Percentiles rank a stretch among this genome's conserved stretches.
phyloP scores from a whole-genome alignment of 35 echinoderm and acorn worm species.

The Lytechinus variegatus region DNA sequence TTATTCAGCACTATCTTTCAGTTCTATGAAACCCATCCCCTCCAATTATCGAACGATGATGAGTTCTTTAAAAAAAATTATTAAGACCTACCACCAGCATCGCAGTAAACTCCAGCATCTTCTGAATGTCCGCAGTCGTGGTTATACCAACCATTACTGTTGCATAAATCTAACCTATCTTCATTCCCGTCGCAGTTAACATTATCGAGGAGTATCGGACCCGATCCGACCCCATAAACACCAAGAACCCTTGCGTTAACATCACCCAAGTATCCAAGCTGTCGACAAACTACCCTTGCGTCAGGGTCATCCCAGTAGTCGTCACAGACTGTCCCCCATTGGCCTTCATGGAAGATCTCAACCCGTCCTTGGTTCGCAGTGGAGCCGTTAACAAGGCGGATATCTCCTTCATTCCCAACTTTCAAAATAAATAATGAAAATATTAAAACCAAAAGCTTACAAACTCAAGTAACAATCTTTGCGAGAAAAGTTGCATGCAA shows the following conservation, averaged over 20 bases:
- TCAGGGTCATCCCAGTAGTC: neutral
- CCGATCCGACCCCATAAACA: neutral
- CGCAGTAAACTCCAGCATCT: slow-evolving; percentile 4
- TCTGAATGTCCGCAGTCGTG: slow-evolving; percentile 8
- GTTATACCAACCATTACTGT: neutral
- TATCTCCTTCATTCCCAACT: neutral
- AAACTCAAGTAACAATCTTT: no score
- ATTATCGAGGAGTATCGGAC: neutral
- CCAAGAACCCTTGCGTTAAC: no score
- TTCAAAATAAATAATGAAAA: no score
- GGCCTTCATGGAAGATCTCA: neutral
- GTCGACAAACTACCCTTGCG: neutral
- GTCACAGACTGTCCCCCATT: neutral
- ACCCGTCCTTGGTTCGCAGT: neutral
- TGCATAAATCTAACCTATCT: neutral
- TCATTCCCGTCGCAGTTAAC: neutral
- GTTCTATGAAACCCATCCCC: no score
- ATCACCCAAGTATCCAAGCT: neutral
- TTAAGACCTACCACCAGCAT: no score
- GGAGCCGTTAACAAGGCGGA: no score
- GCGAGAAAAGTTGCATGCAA: no score
- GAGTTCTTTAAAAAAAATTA: no score
- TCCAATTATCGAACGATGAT: no score
- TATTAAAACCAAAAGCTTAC: no score
- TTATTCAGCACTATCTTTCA: no score